A percentile compares a stretch with the other conserved stretches of the same genome.
These are phyloP conservation scores for Apaloderma vittatum DNA, from an alignment of 2,113 vertebrate genomes.

Conservation along the genomic window DNA sequence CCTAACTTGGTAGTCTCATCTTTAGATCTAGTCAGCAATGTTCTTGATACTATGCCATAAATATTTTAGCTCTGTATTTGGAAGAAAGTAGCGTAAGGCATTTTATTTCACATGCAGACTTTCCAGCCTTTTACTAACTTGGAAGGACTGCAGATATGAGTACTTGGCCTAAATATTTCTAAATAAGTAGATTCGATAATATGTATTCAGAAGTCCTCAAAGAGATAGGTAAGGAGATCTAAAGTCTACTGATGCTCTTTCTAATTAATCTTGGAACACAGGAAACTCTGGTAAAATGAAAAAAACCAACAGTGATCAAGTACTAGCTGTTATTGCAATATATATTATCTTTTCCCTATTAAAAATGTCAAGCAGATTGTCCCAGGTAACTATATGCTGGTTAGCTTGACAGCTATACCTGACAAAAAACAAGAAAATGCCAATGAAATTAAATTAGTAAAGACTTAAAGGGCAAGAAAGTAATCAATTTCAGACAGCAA, in stretches of 20 bases:
- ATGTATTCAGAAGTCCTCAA: neutral
- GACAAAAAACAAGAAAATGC: neutral
- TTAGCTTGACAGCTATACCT: neutral
- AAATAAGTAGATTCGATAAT: neutral
- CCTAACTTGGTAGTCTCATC: neutral
- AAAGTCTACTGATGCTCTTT: neutral
- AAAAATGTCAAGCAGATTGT: conserved; percentile 22
- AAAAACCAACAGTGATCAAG: neutral
- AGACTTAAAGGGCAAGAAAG: conserved; percentile 47
- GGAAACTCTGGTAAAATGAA: neutral
- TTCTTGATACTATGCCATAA: neutral
- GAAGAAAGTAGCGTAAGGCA: neutral
- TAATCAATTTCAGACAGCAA: conserved; percentile 30
- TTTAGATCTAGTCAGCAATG: neutral
- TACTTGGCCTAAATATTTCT: neutral
- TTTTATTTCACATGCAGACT: neutral
- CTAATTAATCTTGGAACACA: neutral
- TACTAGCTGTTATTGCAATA: neutral
- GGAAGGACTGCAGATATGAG: neutral
- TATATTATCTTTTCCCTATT: neutral
- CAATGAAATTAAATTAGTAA: conserved; percentile 48
- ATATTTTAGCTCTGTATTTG: neutral
- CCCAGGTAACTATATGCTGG: neutral
- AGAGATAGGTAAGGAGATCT: neutral
- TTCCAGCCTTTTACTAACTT: neutral